A percentile compares a stretch with the other conserved stretches of the same genome.
Conservation (phyloP, 2,797 vertebrate species). For the Eulemur albifrons region DNA sequence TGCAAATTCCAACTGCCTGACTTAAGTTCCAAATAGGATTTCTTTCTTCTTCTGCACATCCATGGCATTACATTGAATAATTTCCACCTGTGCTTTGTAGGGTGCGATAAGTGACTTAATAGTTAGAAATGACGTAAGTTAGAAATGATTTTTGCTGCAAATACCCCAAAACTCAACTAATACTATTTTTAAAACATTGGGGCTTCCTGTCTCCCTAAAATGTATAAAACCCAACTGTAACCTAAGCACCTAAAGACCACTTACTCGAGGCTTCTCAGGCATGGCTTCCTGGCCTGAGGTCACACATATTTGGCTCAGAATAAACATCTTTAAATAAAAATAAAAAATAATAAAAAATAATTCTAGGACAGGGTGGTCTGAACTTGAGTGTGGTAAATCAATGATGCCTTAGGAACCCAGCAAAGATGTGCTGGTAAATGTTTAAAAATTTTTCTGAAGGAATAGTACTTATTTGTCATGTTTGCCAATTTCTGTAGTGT, state of each 20-base stretch:
- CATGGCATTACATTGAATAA: neutral
- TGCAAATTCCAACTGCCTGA: constrained; percentile 70
- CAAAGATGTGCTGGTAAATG: neutral
- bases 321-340: no score
- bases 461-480: neutral
- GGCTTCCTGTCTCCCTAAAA: no score
- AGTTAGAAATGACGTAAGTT: neutral
- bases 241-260: no score
- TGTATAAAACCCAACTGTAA: no score
- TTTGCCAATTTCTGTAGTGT: neutral
- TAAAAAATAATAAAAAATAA: neutral
- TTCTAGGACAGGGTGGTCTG: neutral
- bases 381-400: neutral
- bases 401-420: neutral
- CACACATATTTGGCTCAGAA: no score
- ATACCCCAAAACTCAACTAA: neutral
- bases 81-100: neutral
- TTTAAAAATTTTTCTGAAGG: neutral
- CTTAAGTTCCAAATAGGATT: constrained; percentile 53
- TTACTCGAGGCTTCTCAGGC: no score
- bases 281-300: no score
- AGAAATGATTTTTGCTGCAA: constrained; percentile 16
- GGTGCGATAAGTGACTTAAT: neutral
- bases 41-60: neutral
- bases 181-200: neutral